Conservation (phyloP, 2,888 invertebrate species). For the Kuschelorhynchus macadamiae region DNA sequence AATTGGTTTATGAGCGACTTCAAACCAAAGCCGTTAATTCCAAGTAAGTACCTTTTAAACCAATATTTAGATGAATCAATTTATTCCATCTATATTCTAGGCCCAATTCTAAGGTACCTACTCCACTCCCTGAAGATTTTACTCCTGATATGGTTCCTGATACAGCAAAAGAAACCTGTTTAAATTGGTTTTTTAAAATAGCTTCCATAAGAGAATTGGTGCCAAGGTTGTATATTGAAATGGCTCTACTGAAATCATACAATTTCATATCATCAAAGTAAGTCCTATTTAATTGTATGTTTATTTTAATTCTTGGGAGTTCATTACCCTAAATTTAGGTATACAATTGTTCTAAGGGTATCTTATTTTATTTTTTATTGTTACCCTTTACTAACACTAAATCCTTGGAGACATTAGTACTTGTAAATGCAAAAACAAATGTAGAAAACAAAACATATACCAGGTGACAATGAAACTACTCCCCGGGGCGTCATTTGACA, state of each 20-base stretch:
- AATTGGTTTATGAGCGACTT: conserved; percentile 88
- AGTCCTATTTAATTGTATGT: conserved; percentile 33
- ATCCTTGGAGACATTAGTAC: too few species aligned
- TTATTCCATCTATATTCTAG: conserved; percentile 62
- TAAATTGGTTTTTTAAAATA: conserved; percentile 99
- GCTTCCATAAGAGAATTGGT: conserved; percentile 96
- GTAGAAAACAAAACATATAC: too few species aligned
- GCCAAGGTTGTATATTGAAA: conserved; percentile 94
- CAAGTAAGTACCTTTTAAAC: conserved; percentile 54
- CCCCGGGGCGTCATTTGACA: too few species aligned
- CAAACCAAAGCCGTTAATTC: conserved; percentile 80
- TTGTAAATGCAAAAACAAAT: too few species aligned
- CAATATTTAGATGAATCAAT: too few species aligned
- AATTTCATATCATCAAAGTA: conserved; percentile 84
- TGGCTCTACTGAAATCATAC: conserved; percentile 92
- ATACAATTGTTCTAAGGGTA: too few species aligned
- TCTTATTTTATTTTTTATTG: too few species aligned
- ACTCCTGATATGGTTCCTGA: conserved; percentile 84
- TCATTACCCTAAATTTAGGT: too few species aligned
- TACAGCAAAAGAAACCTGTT: conserved; percentile 94
- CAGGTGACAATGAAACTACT: too few species aligned
- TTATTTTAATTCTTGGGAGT: background rate
- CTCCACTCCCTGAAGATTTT: conserved; percentile 76
- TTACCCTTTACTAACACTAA: too few species aligned
- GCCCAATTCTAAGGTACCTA: conserved; percentile 71